Evolutionary conservation across 2,888 invertebrate genomes (phyloP), one percentile per base, ranked within the genome.

Genomic region (Diaperis boleti): DNA sequence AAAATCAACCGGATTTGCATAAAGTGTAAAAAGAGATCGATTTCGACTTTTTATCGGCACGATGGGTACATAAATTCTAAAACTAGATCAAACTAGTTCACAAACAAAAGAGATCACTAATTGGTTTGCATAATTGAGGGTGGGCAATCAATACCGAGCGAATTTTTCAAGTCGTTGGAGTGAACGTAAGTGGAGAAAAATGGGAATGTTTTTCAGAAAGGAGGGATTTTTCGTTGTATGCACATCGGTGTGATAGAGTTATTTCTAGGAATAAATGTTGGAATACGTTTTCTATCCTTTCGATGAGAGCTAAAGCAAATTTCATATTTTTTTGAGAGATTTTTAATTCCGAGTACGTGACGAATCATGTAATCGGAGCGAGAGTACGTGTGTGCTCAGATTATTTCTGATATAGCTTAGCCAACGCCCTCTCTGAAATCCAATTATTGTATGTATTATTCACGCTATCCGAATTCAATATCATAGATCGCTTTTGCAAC

Each of bases 271-370:
- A 33, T 50, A 52, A 62, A 62, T 57, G 50, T 50, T 50, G 49
- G 50, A 64, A n/a, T 29, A 59, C 22, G n/a, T 20, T 22, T 42
- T 39, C 47, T 29, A 41, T 55, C 26, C 59, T 57, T 49, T 47
- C 18, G 33, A 18, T 44, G 18, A 6, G 17, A 20, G 49, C 37
- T 52, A 52, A 49, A 29, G 26, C 62, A 63, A 67, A 69, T 69
- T 65, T 64, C 54, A 65, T 65, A 65, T 62, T 67, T 65, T 61
- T 47, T 41, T 42, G 65, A 52, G 49, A 55, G 41, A 67, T 69
- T 69, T 69, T 69, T 69, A 69, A 69, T 69, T 69, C 66, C 63
- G 35, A 52, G 61, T 69, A 67, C 69, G 69, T 69, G 69, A 69
- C 69, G 55, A 69, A 67, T 69, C 65, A 60, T 54, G 64, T 64